Percentiles rank a stretch among this genome's conserved stretches.
Evolutionary conservation across 2,888 invertebrate species (phyloP).

Genomic region (Meandrusa payeni): DNA sequence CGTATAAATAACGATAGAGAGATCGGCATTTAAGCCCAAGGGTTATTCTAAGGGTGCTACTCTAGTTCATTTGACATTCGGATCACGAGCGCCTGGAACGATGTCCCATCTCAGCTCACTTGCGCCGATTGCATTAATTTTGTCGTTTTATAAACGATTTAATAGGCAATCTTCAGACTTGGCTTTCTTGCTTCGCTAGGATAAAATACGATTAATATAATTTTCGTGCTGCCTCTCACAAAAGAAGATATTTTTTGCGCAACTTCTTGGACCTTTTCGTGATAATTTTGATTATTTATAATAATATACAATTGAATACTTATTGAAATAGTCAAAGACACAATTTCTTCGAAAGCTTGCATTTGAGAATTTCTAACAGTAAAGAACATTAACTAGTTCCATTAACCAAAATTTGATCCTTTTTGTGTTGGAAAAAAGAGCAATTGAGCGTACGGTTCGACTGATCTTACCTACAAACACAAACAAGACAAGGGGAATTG

Average conservation of each 20-base stretch:
- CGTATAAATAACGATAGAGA: slow-evolving; percentile 72
- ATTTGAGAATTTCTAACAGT: no score
- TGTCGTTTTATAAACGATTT: slow-evolving; percentile 77
- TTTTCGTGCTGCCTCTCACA: slow-evolving; percentile 16
- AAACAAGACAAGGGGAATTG: no score
- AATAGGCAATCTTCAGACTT: slow-evolving; percentile 70
- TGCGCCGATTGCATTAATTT: slow-evolving; percentile 77
- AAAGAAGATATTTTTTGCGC: slow-evolving; percentile 26
- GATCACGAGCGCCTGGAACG: slow-evolving; percentile 71
- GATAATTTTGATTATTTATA: slow-evolving; percentile 3
- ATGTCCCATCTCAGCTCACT: slow-evolving; percentile 74
- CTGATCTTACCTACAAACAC: no score
- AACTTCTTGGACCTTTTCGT: slow-evolving; percentile 1
- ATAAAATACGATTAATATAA: slow-evolving; percentile 24
- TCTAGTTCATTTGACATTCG: slow-evolving; percentile 68
- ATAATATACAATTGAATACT: no score
- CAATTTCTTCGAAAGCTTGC: no score
- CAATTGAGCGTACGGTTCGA: no score
- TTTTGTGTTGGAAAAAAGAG: no score
- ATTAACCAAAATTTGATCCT: no score
- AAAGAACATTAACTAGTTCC: no score
- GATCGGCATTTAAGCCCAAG: slow-evolving; percentile 43
- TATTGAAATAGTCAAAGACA: no score
- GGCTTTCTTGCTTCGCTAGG: slow-evolving; percentile 39
- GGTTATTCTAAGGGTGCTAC: slow-evolving; percentile 48